Base-by-base conservation (phyloP, 2,888 invertebrate species). In the Acleris literana region DNA sequence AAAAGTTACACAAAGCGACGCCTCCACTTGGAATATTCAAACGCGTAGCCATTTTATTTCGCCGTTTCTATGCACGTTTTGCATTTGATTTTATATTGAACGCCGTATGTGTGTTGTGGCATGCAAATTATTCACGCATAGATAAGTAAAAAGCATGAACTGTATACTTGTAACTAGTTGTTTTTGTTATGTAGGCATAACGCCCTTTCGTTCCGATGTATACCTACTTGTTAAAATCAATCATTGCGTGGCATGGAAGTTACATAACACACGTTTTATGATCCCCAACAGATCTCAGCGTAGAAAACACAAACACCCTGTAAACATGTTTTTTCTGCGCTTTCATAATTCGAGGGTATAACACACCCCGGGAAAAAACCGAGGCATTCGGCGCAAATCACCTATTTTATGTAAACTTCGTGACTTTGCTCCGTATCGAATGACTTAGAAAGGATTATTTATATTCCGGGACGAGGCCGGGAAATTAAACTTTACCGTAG, bases 341-440 rank as follows among this genome's bases (percentile, higher is more conserved):
- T 80, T 81, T 76, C 74, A 81, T 82, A 82, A 84, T 82, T 79
- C 83, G 84, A 83, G 80, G 77, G 77, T 73, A 72, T 73, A 69
- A 74, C 86, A 84, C n/a, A n/a, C n/a, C 86, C 86, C 82, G 69
- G 75, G 78, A 81, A 84, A 92, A 86, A 84, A 84, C 82, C 81
- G 77, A 82, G 84, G 86, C 83, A 84, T 90, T 90, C 85, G 86
- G 83, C 79, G 84, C 89, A 90, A 91, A 90, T 89, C 89, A 86
- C 87, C 84, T 88, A 90, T 88, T 92, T 92, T 91, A 92, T 92
- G 92, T 91, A 91, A 92, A 92, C 87, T 90, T 90, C 92, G 92
- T 92, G 92, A 92, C 92, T 92, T 81, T 83, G 80, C 77, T 82
- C 90, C 89, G 84, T 92, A 91, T 91, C 88, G 88, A 88, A 92